Percentiles rank a stretch among this genome's conserved stretches.
These are phyloP conservation scores for Tetramorium parvispinum DNA, from an alignment of 1,140 invertebrate genomes.

Conservation along the genomic window DNA sequence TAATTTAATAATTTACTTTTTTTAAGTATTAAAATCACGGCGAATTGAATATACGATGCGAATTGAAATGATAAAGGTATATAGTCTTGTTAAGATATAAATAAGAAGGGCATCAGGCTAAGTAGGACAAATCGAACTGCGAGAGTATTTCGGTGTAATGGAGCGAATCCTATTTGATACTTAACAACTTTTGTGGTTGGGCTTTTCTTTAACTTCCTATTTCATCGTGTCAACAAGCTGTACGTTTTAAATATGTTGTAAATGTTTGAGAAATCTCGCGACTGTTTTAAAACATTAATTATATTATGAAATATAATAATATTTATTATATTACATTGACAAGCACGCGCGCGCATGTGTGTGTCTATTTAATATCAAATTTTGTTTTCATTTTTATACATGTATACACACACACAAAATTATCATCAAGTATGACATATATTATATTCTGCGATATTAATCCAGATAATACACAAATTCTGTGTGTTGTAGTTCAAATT, in stretches of 20 bases:
- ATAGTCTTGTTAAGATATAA: slow-evolving; percentile 10
- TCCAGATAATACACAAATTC: slow-evolving; percentile 52
- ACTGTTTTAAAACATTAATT: neutral
- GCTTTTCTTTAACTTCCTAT: slow-evolving; percentile 34
- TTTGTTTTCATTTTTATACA: slow-evolving; percentile 5
- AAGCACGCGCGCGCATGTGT: neutral
- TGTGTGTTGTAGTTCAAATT: slow-evolving; percentile 52
- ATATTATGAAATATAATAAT: neutral
- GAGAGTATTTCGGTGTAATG: slow-evolving; percentile 69
- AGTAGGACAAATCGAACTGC: slow-evolving; percentile 32
- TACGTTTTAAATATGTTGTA: slow-evolving; percentile 3
- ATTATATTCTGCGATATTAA: neutral
- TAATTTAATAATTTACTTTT: neutral
- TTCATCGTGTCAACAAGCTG: neutral
- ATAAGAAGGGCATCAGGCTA: slow-evolving; percentile 12
- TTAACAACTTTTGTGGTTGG: slow-evolving; percentile 61
- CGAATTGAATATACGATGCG: neutral
- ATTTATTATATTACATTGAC: slow-evolving; percentile 12
- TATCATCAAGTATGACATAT: neutral
- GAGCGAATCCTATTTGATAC: slow-evolving; percentile 69
- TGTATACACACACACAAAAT: neutral
- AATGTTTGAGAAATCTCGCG: neutral
- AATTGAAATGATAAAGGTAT: slow-evolving; percentile 21
- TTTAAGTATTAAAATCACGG: neutral
- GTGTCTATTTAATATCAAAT: neutral